Base-by-base conservation (phyloP, 2,113 vertebrate genomes). In the Gopherus evgoodei region DNA sequence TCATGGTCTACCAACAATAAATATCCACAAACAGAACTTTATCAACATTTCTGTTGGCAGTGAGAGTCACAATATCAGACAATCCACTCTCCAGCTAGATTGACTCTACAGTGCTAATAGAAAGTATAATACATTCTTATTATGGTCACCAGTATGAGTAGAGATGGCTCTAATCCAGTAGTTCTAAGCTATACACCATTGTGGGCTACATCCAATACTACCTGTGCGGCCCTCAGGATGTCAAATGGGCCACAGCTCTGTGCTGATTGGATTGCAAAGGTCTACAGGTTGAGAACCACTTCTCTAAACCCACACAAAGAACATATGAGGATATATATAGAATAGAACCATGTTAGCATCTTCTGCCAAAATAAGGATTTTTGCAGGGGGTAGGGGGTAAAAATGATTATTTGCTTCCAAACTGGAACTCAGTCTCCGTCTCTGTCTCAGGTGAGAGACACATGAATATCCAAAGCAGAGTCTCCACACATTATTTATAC, bases 41-140 rank as follows among this genome's bases (percentile, higher is more conserved):
- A 56, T 79, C 50, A 88, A 54, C 25, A 29, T n/a, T 49, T 52
- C 11, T 86, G 54, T 14, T 21, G 85, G 75, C 38, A 24, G 25
- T 2, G 5, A 27, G 72, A 0, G 0, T 9, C 35, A n/a, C 16
- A 65, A 50, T 21, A 76, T 4, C 35, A 8, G 19, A 53, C 35
- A 29, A 35, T 31, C 12, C 31, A 21, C 52, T 47, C 49, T 83
- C 35, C 65, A 69, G 17, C 80, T 56, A 8, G 27, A 17, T 22
- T 76, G 72, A 44, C 72, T 47, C 24, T 89, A 62, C 16, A 81
- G 29, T 81, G 76, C 79, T 49, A 79, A 59, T 17, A 56, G 35
- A 89, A 84, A 19, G 22, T 82, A 88, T 8, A 54, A 31, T 25
- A 14, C 62, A 82, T 54, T 29, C 29, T 78, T 57, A 49, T 9